phyloP scores from a whole-genome alignment of 64 coral and sea anemone genomes.

The Acropora yongei region DNA sequence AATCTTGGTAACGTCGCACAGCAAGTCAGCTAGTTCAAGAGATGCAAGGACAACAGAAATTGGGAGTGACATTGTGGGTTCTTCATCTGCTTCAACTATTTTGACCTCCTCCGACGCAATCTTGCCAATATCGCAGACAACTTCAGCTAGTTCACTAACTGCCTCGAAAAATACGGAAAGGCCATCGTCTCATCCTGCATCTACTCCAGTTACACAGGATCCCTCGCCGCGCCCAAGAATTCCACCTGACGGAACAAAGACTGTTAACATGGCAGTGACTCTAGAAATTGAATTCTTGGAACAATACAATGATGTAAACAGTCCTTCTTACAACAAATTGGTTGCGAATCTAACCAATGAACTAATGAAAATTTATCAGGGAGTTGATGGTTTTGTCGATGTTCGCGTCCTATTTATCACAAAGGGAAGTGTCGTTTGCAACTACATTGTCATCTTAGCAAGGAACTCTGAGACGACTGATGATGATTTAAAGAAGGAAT shows the following conservation, averaged over 20 bases:
- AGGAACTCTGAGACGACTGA: not conserved
- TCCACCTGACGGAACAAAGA: slow-evolving; percentile 9
- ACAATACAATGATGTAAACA: slow-evolving; percentile 18
- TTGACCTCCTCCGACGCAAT: no score
- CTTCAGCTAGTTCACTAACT: no score
- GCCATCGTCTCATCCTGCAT: not conserved
- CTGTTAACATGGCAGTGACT: slow-evolving; percentile 15
- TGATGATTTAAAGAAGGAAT: not conserved
- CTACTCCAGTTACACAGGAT: not conserved
- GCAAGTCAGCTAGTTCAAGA: no score
- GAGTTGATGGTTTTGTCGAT: slow-evolving; percentile 7
- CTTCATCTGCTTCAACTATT: no score
- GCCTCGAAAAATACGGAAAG: no score
- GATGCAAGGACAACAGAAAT: no score
- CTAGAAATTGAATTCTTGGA: not conserved
- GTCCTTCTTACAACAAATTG: not conserved
- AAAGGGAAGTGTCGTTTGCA: slow-evolving; percentile 30
- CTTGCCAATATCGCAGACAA: no score
- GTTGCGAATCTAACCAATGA: not conserved
- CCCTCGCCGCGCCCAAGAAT: not conserved
- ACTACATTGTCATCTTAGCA: slow-evolving; percentile 7
- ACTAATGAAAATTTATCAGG: not conserved
- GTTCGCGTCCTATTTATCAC: not conserved
- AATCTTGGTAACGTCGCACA: no score
- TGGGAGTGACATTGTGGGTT: no score